Evolutionary conservation across 2,113 vertebrate species (phyloP), one percentile per base, ranked within the genome.

Genomic region (Telmatochromis sp.): DNA sequence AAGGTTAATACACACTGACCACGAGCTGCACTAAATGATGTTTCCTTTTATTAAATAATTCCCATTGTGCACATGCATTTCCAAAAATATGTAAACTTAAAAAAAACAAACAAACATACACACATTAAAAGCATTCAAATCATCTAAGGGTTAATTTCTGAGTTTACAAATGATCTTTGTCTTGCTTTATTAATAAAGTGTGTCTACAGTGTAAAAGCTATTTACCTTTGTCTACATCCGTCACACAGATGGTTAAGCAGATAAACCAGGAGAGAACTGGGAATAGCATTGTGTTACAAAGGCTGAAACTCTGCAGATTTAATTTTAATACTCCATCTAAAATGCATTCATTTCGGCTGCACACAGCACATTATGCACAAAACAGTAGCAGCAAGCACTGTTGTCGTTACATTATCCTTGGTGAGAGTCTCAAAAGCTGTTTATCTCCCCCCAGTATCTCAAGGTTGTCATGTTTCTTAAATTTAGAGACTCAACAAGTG

Each of bases 401-500:
- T 28, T 54, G 13, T 23, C 2, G n/a, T 31, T 6, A 9, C 19
- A 8, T 86, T 85, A 21, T 19, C 47, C 80, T 80, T 81, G 70
- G 33, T 57, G 42, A 1, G 60, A 3, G 68, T 49, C 45, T 81
- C 47, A 9, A 58, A 40, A n/a, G 54, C 28, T 51, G 84, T 84
- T 82, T 57, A 68, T 85, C 85, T 81, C 6, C 33, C 13, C 14
- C 2, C 28, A 13, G 19, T n/a, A 58, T 85, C 63, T 88, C 87
- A 90, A 92, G 88, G 88, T 89, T 90, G 87, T 85, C 3, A 28
- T 87, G 80, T 87, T 88, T 70, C 37, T 88, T 63, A 68, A 82
- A 84, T 78, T 70, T 75, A 37, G 84, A 90, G 87, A 92, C 93
- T 90, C 86, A 87, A 92, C 91, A 87, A 93, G 82, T 65, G 88